Conservation (phyloP, 1,140 invertebrate species). For the Drosophila sproati region DNA sequence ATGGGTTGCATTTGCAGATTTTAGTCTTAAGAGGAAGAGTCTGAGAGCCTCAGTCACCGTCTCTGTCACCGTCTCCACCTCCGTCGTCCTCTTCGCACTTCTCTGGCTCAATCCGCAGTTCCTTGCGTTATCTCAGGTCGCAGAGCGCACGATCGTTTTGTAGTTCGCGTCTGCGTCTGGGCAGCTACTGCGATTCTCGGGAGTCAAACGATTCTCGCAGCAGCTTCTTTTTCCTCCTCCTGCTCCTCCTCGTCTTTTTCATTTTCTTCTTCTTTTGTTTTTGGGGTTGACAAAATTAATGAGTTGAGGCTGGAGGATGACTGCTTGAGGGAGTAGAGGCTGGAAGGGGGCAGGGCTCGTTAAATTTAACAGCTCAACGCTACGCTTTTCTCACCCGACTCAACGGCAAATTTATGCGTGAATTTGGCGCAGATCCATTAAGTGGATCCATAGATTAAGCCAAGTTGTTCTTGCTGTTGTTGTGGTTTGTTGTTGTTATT, state of each 20-base stretch:
- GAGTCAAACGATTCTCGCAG: conserved; percentile 1
- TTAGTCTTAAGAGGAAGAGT: neutral
- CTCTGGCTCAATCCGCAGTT: conserved; percentile 3
- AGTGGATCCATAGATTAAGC: conserved; percentile 78
- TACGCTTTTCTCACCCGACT: conserved; percentile 59
- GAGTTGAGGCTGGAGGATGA: conserved; percentile 53
- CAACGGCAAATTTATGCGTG: conserved; percentile 77
- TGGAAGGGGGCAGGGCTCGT: conserved; percentile 43
- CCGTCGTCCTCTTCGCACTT: neutral
- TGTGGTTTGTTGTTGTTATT: conserved; percentile 19
- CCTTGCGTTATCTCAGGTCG: conserved; percentile 57
- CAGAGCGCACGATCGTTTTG: conserved; percentile 70
- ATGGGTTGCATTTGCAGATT: conserved; percentile 5
- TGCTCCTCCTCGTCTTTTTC: conserved; percentile 3
- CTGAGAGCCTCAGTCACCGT: neutral
- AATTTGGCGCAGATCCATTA: conserved; percentile 84
- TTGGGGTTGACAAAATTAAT: conserved; percentile 80
- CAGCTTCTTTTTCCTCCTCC: conserved; percentile 3
- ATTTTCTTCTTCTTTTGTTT: conserved; percentile 36
- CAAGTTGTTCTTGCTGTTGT: conserved; percentile 18
- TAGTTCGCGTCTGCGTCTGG: conserved; percentile 59
- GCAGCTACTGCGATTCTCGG: conserved; percentile 74
- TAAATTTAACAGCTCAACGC: conserved; percentile 76
- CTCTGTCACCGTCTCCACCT: conserved; percentile 1
- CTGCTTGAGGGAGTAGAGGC: conserved; percentile 21